Evolutionary conservation across 2,113 vertebrate genomes (phyloP).

Genomic region (Ovibos moschatus): DNA sequence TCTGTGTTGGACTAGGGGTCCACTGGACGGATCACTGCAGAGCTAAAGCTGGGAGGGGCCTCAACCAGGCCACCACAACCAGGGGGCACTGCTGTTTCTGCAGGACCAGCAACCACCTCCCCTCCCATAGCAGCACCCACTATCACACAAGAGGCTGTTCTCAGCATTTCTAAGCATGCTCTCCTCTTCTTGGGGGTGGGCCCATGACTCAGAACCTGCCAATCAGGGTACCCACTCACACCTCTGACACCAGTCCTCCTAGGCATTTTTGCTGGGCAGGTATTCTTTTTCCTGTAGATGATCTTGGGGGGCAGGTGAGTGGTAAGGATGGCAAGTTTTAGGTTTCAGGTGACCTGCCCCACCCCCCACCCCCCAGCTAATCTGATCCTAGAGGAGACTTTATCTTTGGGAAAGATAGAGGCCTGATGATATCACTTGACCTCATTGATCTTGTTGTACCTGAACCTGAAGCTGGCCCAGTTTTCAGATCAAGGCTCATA

Average conservation of each 20-base stretch:
- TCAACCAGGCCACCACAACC: not conserved
- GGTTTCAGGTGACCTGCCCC: not conserved
- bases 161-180: not conserved
- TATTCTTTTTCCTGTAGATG: not conserved
- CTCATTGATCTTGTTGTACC: not conserved
- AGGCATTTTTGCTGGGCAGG: not conserved
- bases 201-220: not conserved
- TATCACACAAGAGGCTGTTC: fast-evolving
- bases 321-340: not conserved
- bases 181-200: not conserved
- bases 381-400: not conserved
- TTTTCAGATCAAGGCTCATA: not conserved
- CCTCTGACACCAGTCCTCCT: not conserved
- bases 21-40: not conserved
- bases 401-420: not conserved
- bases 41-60: not conserved
- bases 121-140: not conserved
- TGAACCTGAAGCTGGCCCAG: not conserved
- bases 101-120: not conserved
- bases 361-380: not conserved
- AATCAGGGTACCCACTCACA: not conserved
- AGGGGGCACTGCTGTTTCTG: not conserved
- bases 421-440: not conserved
- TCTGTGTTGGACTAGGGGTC: not conserved
- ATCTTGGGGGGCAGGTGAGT: not conserved